A percentile compares a stretch with the other conserved stretches of the same genome.
Evolutionary conservation across 2,888 invertebrate genomes (phyloP).

Genomic region (Catocala sponsa): DNA sequence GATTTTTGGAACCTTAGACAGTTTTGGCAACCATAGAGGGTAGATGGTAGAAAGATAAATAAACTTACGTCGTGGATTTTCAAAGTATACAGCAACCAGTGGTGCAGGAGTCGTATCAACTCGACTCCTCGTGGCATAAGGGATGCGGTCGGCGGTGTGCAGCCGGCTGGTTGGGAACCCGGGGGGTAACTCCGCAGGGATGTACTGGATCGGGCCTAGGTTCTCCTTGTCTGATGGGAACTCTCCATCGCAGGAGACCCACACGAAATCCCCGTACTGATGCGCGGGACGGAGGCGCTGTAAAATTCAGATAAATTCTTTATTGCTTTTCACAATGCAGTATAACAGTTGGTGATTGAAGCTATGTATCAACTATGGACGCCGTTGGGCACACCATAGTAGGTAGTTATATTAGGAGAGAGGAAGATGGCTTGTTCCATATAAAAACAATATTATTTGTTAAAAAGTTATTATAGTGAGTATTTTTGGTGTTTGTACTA

Average conservation of each 20-base stretch:
- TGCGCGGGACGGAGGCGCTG: constrained; percentile 72
- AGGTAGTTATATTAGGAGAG: no score
- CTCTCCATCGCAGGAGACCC: constrained; percentile 95
- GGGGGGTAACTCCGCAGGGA: constrained; percentile 89
- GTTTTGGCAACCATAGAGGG: no score
- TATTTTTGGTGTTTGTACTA: no score
- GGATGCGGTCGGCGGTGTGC: constrained; percentile 78
- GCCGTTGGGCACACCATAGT: no score
- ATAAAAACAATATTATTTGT: no score
- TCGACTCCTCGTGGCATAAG: constrained; percentile 66
- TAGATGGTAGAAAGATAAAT: no score
- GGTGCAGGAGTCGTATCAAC: constrained; percentile 76
- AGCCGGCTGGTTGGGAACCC: constrained; percentile 81
- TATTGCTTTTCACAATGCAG: no score
- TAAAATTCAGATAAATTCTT: background rate
- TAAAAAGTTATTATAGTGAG: no score
- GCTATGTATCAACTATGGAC: no score
- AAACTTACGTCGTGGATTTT: constrained; percentile 77
- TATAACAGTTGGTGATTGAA: no score
- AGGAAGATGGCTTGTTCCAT: no score
- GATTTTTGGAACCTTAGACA: no score
- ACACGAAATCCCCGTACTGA: constrained; percentile 89
- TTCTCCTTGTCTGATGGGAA: constrained; percentile 92
- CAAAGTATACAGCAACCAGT: constrained; percentile 75
- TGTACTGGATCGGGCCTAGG: constrained; percentile 91